Percentiles rank a stretch among this genome's conserved stretches.
phyloP scores from a whole-genome alignment of 2,888 invertebrate species.

The Caenorhabditis angaria region DNA sequence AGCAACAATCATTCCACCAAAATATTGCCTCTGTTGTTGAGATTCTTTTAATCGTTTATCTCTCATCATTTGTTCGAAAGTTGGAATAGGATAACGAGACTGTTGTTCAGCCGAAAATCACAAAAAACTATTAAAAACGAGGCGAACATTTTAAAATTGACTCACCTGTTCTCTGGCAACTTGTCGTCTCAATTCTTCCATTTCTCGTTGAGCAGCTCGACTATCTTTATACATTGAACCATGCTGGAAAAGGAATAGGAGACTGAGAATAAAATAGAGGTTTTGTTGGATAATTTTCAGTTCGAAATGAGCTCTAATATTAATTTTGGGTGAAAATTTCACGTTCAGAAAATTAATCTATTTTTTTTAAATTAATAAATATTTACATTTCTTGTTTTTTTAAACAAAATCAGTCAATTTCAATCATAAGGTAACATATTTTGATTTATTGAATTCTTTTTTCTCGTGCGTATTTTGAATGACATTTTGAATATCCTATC shows the following conservation, averaged over 20 bases:
- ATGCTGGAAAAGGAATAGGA: slow-evolving; percentile 14
- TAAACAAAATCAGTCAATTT: no score
- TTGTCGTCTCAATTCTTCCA: slow-evolving; percentile 58
- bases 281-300: no score
- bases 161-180: slow-evolving; percentile 53
- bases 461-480: no score
- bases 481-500: no score
- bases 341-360: no score
- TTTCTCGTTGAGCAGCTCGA: slow-evolving; percentile 60
- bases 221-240: slow-evolving; percentile 57
- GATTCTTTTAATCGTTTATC: slow-evolving; percentile 49
- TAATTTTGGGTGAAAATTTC: no score
- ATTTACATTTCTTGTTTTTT: no score
- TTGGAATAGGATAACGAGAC: slow-evolving; percentile 60
- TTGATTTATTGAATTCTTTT: no score
- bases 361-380: no score
- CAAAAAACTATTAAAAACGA: not conserved
- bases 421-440: no score
- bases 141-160: slow-evolving; percentile 1
- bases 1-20: slow-evolving; percentile 43
- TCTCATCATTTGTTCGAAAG: slow-evolving; percentile 63
- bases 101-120: slow-evolving; percentile 39
- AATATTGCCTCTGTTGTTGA: slow-evolving; percentile 44
- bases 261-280: no score
- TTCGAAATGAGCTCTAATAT: no score